Evolutionary conservation across 2,797 vertebrate genomes (phyloP).

Genomic region (Eutrigla gurnardus): DNA sequence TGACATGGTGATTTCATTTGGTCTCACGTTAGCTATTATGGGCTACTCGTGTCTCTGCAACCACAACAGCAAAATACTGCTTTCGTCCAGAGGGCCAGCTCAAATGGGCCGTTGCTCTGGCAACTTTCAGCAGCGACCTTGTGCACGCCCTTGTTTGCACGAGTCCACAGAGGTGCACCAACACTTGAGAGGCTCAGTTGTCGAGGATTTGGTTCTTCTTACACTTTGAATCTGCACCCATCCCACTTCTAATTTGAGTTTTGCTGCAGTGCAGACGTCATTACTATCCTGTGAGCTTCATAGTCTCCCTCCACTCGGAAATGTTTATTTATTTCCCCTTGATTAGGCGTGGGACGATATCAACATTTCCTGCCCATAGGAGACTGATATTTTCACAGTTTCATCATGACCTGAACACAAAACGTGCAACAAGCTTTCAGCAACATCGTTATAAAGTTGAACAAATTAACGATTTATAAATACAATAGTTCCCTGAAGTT

Average conservation of each 20-base stretch:
- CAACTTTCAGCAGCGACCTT: neutral
- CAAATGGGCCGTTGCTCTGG: neutral
- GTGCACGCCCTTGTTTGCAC: neutral
- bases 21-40: neutral
- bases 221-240: neutral
- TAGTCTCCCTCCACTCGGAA: neutral
- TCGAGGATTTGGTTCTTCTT: neutral
- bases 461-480: no score
- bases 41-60: neutral
- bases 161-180: neutral
- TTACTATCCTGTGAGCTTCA: neutral
- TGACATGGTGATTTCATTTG: neutral
- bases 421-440: no score
- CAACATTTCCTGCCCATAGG: no score
- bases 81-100: neutral
- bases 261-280: neutral
- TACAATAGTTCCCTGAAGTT: no score
- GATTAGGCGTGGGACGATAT: neutral
- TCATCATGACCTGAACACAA: neutral
- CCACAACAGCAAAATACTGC: neutral
- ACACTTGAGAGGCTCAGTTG: neutral
- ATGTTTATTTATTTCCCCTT: neutral
- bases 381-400: neutral
- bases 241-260: neutral
- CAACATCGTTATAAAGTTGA: no score